Base-by-base conservation (phyloP, 2,797 vertebrate genomes). In the Potorous gilbertii region DNA sequence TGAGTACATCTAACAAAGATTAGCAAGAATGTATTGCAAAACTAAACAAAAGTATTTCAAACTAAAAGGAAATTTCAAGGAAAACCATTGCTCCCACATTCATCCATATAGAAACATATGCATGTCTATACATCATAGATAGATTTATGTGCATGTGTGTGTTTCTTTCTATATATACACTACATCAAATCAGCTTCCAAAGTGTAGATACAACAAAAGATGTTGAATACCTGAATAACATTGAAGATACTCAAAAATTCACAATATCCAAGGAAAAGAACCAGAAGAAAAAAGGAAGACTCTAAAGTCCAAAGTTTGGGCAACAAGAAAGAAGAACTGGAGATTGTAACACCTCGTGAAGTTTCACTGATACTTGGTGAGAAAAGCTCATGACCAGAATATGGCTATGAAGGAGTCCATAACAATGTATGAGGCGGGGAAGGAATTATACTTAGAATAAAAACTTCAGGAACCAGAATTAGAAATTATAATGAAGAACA, bases 351-450 rank as follows among this genome's bases (percentile, higher is more conserved):
- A 40, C 34, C 14, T 74, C 5, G 21, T 74, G n/a, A 74, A 34
- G 4, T 29, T 66, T 66, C 31, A 66, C 4, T 66, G 59, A 66
- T n/a, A 66, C 4, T 66, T 66, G 13, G 4, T n/a, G 31, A 66
- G 13, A n/a, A 14, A 62, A 5, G 34, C 1, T 66, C 31, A 66
- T 34, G 4, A 66, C 5, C 4, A n/a, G 31, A 34, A 66, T 14
- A 66, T n/a, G 31, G 13, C 13, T 34, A 34, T n/a, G 13, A 16
- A 66, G 34, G 4, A 34, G 59, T 66, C 4, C 59, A 34, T 66
- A n/a, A 16, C 13, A 66, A 12, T 66, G 13, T n/a, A n/a, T 66
- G 1, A 12, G 57, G 10, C 0, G 10, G 9, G 5, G 1, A 21
- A 10, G 9, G 6, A 34, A 34, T 31, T n/a, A 66, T 66, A 34